Conservation (phyloP, 2,888 invertebrate genomes). For the Euplexia lucipara region DNA sequence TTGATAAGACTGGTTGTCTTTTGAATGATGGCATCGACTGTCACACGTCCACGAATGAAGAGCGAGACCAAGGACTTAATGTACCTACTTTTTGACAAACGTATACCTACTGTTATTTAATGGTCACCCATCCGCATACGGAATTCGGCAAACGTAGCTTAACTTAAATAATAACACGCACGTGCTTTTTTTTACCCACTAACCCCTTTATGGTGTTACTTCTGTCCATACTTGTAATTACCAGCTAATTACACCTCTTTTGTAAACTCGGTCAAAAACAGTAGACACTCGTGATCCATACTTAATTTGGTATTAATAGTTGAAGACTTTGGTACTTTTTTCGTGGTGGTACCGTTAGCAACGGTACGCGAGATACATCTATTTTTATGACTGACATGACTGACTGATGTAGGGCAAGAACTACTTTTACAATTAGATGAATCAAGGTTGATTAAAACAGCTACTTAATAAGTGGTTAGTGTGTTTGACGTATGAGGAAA, state of each 20-base stretch:
- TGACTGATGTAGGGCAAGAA: constrained; percentile 56
- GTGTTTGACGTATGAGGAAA: constrained; percentile 10
- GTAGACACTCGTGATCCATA: constrained; percentile 21
- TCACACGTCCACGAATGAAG: too few relatives aligned
- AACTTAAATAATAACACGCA: too few relatives aligned
- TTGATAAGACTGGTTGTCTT: too few relatives aligned
- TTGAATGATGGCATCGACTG: too few relatives aligned
- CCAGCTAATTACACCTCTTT: not conserved
- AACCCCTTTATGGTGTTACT: too few relatives aligned
- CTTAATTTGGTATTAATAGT: constrained; percentile 45
- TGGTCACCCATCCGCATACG: too few relatives aligned
- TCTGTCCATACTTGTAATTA: too few relatives aligned
- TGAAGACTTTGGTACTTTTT: constrained; percentile 40
- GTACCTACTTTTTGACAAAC: too few relatives aligned
- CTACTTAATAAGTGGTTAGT: not conserved
- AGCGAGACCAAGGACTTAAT: too few relatives aligned
- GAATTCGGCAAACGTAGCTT: too few relatives aligned
- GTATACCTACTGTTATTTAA: too few relatives aligned
- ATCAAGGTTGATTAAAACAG: constrained; percentile 33
- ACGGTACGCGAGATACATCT: constrained; percentile 52
- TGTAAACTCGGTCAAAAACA: constrained; percentile 10
- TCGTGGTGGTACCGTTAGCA: constrained; percentile 57
- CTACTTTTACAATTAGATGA: constrained; percentile 52
- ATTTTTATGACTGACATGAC: constrained; percentile 27
- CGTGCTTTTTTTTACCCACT: too few relatives aligned